Evolutionary conservation across 1,140 invertebrate genomes (phyloP).

Genomic region (Drosophila dunni): DNA sequence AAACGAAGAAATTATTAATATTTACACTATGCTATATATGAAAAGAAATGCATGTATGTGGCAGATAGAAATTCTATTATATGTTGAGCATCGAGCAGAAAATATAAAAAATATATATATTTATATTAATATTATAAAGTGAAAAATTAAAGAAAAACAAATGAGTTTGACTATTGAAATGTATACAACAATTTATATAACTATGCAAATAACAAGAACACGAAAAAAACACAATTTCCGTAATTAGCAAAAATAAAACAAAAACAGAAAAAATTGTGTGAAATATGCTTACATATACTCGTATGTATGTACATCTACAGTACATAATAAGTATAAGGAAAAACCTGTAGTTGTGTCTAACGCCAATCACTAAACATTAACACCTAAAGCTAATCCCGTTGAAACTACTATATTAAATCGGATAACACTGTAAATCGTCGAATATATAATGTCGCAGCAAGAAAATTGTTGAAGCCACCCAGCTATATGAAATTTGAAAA

Average conservation of each 20-base stretch:
- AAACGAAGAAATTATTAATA: constrained; percentile 57
- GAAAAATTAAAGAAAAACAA: constrained; percentile 54
- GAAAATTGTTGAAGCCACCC: constrained; percentile 21
- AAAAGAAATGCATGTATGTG: constrained; percentile 46
- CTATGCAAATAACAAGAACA: constrained; percentile 48
- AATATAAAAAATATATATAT: constrained; percentile 45
- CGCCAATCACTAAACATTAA: constrained; percentile 70
- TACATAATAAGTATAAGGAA: constrained; percentile 55
- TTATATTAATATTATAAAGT: constrained; percentile 62
- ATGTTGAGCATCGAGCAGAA: constrained; percentile 69
- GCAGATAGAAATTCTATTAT: constrained; percentile 69
- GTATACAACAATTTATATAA: constrained; percentile 75
- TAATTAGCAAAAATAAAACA: constrained; percentile 61
- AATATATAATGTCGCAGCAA: constrained; percentile 26
- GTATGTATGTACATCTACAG: constrained; percentile 35
- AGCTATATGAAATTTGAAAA: constrained; percentile 1
- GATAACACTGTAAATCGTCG: constrained; percentile 40
- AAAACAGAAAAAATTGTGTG: constrained; percentile 52
- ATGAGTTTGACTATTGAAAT: constrained; percentile 80
- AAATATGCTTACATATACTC: constrained; percentile 60
- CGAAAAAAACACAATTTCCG: constrained; percentile 50
- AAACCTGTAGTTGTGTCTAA: constrained; percentile 75
- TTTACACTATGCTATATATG: constrained; percentile 59
- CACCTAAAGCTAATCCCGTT: constrained; percentile 35
- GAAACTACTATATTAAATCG: constrained; percentile 60